Conservation (phyloP, 2,888 invertebrate species). For the Saturnia japonica region DNA sequence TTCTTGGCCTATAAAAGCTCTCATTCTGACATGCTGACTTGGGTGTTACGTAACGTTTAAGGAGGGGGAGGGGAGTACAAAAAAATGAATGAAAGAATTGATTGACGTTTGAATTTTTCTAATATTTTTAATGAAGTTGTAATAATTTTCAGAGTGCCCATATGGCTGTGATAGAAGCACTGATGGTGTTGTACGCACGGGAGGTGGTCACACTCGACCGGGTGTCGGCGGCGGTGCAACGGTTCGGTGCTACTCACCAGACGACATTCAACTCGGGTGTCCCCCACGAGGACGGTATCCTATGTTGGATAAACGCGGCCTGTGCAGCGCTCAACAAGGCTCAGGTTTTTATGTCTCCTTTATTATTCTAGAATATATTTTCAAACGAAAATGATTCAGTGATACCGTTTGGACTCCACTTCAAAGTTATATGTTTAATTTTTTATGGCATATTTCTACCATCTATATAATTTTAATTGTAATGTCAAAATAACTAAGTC, state of each 20-base stretch:
- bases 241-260: slow-evolving; percentile 82
- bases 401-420: too few species aligned
- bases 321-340: slow-evolving; percentile 87
- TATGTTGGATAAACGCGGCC: slow-evolving; percentile 95
- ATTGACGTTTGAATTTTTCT: neutral
- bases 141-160: slow-evolving; percentile 90
- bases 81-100: neutral
- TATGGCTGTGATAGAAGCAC: slow-evolving; percentile 96
- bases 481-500: too few species aligned
- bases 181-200: slow-evolving; percentile 96
- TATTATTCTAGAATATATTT: neutral
- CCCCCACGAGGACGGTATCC: slow-evolving; percentile 91
- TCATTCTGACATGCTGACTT: too few species aligned
- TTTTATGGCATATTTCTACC: too few species aligned
- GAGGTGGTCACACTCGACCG: slow-evolving; percentile 95
- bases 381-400: neutral
- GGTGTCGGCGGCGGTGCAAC: slow-evolving; percentile 91
- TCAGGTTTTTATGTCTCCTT: slow-evolving; percentile 49
- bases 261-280: slow-evolving; percentile 73
- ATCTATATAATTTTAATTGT: too few species aligned
- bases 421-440: too few species aligned
- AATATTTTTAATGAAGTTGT: neutral
- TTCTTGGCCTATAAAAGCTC: too few species aligned
- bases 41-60: too few species aligned
- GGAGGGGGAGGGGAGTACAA: too few species aligned